Evolutionary conservation across 1,140 invertebrate species (phyloP), one percentile per base, ranked within the genome.

Genomic region (Coptotermes formosanus): DNA sequence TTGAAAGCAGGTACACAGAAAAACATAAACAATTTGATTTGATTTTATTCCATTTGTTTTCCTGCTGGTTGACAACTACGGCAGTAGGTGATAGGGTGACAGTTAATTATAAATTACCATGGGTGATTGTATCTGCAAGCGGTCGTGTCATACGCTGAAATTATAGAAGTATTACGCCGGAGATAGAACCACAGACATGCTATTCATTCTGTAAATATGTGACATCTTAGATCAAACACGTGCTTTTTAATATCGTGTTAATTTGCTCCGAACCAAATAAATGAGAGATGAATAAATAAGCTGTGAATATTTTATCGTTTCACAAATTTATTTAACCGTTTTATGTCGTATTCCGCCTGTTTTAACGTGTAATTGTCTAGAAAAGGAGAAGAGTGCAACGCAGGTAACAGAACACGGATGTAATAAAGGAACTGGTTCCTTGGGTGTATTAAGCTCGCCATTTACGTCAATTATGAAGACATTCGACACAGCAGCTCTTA

Each of bases 1-100:
- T 75, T 75, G 64, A 75, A 30, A 75, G 30, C 4, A 30, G 64
- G 64, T 75, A 75, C 64, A 75, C 64, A 75, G 64, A 75, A 25
- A 30, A 75, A 75, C 25, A 75, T 75, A 75, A 25, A 75, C 64
- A n/a, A 30, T 75, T 75, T 75, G 64, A 75, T 75, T 75, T 75
- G n/a, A 75, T 75, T 75, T 75, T 14, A 75, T 38, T 38, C 38
- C 38, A 38, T 75, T 75, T 75, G n/a, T 75, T 75, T 75, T 30
- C 3, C 64, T 30, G 25, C 25, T 75, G n/a, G 64, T 75, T 75
- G n/a, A 75, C n/a, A n/a, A 75, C 64, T 75, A 30, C 6, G 64
- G 25, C 0, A 2, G 64, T 75, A 75, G 64, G 64, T 75, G n/a
- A n/a, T 16, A 75, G n/a, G 64, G 64, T 30, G 64, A 30, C 7